Base-by-base conservation (phyloP, 2,888 invertebrate species). In the Myathropa florea region DNA sequence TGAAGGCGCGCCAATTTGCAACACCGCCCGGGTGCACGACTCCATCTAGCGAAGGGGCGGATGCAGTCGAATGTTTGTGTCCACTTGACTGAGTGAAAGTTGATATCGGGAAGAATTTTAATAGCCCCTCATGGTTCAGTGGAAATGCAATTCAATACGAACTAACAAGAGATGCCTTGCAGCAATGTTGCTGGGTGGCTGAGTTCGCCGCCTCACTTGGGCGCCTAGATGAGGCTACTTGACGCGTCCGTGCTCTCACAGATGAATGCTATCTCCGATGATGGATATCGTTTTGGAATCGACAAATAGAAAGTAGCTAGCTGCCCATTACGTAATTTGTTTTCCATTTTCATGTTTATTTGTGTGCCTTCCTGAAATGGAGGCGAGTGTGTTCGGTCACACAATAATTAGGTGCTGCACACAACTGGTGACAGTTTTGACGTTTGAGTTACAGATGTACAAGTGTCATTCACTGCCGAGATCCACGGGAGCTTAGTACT, bases 91-190 rank as follows among this genome's bases (percentile, higher is more conserved):
- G 46, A 46, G 85, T 77, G 85, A 85, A 85, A 85, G 85, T 82
- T 73, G 81, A 85, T 85, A 78, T 77, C 68, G 70, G 85, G 72
- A 82, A 73, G 77, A 85, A 78, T 85, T 68, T 70, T 77, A 81
- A 85, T 77, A 81, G 72, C 46, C 59, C 59, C 46, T 46, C 7
- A n/a, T 61, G 60, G 64, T 55, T 72, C 60, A 61, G 53, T 77
- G 59, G 64, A 70, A 73, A 46, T 73, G 72, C 81, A 85, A 85
- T 53, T 81, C 57, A 77, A 85, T 71, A 67, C 57, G 65, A 57
- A 26, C 24, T 23, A 57, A 57, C 24, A 26, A 57, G 57, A 57
- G 57, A 57, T 57, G 57, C 2, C 57, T 57, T 57, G 57, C 57
- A 57, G 57, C 57, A 24, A 18, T 23, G 23, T 23, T 23, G 10